These are phyloP conservation scores for Trachelipus rathkii DNA, from an alignment of 1,140 invertebrate genomes.

Conservation along the genomic window DNA sequence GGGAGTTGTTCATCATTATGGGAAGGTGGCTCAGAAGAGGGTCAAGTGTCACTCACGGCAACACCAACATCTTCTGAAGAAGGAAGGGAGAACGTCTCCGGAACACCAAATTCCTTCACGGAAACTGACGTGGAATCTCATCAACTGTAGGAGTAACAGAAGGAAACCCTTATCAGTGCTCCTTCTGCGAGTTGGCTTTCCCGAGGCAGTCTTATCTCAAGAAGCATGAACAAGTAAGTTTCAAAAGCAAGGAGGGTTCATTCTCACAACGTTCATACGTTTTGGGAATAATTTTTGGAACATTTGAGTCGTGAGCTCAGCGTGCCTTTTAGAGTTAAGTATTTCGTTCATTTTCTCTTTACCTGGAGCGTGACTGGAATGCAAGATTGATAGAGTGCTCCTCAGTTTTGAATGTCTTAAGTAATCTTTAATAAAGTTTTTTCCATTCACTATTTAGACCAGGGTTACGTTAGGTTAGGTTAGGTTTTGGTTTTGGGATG, in stretches of 20 bases:
- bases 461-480: too few species aligned
- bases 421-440: too few species aligned
- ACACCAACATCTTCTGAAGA: background rate
- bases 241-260: background rate
- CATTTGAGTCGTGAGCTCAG: background rate
- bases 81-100: background rate
- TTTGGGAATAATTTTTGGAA: background rate
- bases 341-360: background rate
- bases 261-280: background rate
- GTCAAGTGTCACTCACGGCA: background rate
- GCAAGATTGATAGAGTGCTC: background rate
- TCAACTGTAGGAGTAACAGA: slow-evolving; percentile 59
- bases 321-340: background rate
- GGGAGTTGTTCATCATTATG: background rate
- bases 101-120: background rate
- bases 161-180: slow-evolving; percentile 76
- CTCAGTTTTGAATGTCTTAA: background rate
- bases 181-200: slow-evolving; percentile 87
- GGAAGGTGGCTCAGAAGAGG: background rate
- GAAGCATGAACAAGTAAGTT: slow-evolving; percentile 84
- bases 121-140: slow-evolving; percentile 8
- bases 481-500: too few species aligned
- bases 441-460: too few species aligned
- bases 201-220: slow-evolving; percentile 78
- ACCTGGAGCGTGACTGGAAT: too few species aligned